Conservation (phyloP, 92 coral and sea anemone genomes). For the Epizoanthus ramosus region DNA sequence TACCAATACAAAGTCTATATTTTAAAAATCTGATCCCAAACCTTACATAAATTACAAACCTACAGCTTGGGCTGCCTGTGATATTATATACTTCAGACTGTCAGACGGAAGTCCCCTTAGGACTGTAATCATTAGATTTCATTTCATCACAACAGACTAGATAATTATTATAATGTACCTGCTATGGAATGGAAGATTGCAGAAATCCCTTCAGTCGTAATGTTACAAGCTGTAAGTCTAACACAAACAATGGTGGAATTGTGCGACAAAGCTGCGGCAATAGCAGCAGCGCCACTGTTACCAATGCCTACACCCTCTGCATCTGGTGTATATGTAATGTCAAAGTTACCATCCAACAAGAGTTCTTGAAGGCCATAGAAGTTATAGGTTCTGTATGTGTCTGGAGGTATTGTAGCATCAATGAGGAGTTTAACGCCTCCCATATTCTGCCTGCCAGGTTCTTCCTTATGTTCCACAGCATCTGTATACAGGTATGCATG, state of each 20-base stretch:
- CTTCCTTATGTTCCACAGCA: no score
- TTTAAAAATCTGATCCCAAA: no score
- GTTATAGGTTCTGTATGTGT: no score
- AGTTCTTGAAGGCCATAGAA: constrained; percentile 25
- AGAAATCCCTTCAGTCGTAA: constrained; percentile 22
- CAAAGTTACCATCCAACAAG: background rate
- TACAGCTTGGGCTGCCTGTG: no score
- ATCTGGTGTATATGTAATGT: background rate
- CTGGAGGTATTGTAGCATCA: no score
- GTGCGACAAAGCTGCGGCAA: constrained; percentile 26
- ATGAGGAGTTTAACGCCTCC: no score
- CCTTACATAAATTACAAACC: no score
- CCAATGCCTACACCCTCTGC: background rate
- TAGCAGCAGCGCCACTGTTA: background rate
- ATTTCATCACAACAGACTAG: background rate
- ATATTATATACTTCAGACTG: background rate
- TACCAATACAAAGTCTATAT: no score
- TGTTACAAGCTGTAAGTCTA: background rate
- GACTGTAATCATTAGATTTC: background rate
- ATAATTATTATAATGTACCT: background rate
- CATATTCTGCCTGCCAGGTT: no score
- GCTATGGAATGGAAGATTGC: constrained; percentile 35
- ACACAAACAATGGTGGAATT: constrained; percentile 23
- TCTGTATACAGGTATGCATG: no score
- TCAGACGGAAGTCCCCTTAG: background rate